Conservation (phyloP, 2,888 invertebrate genomes). For the Erebia aethiops region DNA sequence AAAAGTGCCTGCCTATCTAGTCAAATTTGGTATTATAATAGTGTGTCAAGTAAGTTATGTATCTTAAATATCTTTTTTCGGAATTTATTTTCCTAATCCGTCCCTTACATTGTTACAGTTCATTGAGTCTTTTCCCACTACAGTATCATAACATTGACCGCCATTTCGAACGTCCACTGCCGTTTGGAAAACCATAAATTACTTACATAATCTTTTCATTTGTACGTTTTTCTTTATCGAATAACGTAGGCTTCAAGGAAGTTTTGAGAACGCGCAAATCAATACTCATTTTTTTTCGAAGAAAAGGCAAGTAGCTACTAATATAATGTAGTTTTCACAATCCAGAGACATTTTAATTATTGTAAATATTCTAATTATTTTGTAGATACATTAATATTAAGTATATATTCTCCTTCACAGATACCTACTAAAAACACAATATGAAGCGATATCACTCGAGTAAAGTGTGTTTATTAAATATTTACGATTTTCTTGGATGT, state of each 20-base stretch:
- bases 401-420: no score
- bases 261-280: constrained; percentile 6
- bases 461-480: neutral
- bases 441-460: neutral
- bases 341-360: no score
- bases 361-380: no score
- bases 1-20: neutral
- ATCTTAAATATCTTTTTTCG: neutral
- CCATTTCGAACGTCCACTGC: constrained; percentile 21
- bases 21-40: neutral
- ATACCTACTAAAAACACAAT: neutral
- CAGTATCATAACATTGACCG: constrained; percentile 24
- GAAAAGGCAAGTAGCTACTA: neutral
- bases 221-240: constrained; percentile 3
- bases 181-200: constrained; percentile 28
- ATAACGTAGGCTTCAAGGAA: constrained; percentile 16
- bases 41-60: neutral
- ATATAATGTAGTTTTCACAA: no score
- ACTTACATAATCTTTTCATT: constrained; percentile 23
- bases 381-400: no score
- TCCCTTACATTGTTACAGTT: constrained; percentile 18
- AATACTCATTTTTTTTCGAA: neutral
- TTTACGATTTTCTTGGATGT: constrained; percentile 1
- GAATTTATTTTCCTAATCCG: constrained; percentile 19
- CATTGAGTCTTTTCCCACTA: constrained; percentile 18